Evolutionary conservation across 2,797 vertebrate genomes (phyloP), one percentile per base, ranked within the genome.

Genomic region (Sebastes elongatus): DNA sequence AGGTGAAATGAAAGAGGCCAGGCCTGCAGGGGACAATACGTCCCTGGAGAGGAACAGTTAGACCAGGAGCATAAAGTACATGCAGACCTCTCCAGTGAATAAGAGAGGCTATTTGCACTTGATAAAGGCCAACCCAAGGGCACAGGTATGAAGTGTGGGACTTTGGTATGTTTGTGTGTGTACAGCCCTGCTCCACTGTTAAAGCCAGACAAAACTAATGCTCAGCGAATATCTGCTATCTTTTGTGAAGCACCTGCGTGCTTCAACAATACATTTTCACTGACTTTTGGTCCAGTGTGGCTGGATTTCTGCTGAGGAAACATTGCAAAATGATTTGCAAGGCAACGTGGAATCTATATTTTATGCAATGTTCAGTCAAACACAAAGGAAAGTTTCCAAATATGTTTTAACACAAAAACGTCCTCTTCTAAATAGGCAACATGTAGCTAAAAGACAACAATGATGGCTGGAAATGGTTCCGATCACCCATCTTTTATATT

Each of bases 171-270:
- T 60, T 25, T 75, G 27, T 64, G 72, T 64, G 25, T 11, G 13
- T 23, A 61, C 42, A 18, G 65, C 33, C 52, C 42, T 23, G 64
- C 18, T 62, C 67, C 28, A 71, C 53, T 23, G 68, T 49, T 25
- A n/a, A 20, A 30, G 10, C n/a, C 49, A 25, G 28, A 82, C 49
- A 56, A 88, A 87, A 74, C 59, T 60, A 88, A 84, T 5, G 60
- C 78, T 88, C 91, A 87, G 88, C 89, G 90, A 91, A 93, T 88
- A 91, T 32, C 78, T 30, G 62, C 52, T 16, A 72, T 89, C 81
- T 86, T 87, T 88, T 88, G 85, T 82, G 25, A 75, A 78, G 78
- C 55, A 22, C 65, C 13, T 71, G 23, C 67, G 2, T 86, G 74
- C 78, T 65, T 72, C 42, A 73, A 82, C 83, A 83, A 78, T 73